These are phyloP conservation scores for Drosophila niveifrons DNA, from an alignment of 2,888 invertebrate species.

Conservation along the genomic window DNA sequence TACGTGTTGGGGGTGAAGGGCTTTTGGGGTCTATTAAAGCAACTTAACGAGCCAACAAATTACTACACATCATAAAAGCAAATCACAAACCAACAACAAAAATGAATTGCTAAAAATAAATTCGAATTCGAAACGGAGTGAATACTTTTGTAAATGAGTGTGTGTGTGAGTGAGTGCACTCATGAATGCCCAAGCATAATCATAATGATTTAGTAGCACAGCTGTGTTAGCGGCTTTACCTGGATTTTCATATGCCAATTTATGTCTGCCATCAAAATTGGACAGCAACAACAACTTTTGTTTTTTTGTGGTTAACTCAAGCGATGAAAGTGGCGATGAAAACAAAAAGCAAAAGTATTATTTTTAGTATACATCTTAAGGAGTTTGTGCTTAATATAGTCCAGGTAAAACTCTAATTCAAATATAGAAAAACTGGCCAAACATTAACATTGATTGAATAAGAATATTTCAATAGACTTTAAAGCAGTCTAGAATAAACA, in stretches of 20 bases:
- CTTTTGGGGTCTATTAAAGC: constrained; percentile 63
- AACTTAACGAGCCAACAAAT: constrained; percentile 85
- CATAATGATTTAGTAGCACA: constrained; percentile 80
- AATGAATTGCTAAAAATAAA: constrained; percentile 50
- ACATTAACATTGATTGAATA: no score
- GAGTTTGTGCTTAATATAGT: neutral
- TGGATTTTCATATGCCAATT: constrained; percentile 49
- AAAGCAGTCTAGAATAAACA: no score
- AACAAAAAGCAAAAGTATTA: neutral
- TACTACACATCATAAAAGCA: constrained; percentile 84
- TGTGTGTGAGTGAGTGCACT: constrained; percentile 20
- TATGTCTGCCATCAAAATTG: constrained; percentile 15
- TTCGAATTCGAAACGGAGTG: constrained; percentile 5
- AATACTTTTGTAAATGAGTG: neutral
- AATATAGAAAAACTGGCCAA: no score
- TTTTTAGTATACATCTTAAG: neutral
- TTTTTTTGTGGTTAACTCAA: constrained; percentile 18
- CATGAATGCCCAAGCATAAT: constrained; percentile 52
- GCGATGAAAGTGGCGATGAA: constrained; percentile 2
- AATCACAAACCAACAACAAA: constrained; percentile 52
- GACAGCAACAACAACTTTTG: neutral
- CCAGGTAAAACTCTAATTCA: no score
- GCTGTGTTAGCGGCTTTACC: constrained; percentile 52
- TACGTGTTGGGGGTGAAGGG: neutral
- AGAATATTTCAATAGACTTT: no score